Conservation (phyloP, 2,797 vertebrate genomes). For the Sebastes iracundus region DNA sequence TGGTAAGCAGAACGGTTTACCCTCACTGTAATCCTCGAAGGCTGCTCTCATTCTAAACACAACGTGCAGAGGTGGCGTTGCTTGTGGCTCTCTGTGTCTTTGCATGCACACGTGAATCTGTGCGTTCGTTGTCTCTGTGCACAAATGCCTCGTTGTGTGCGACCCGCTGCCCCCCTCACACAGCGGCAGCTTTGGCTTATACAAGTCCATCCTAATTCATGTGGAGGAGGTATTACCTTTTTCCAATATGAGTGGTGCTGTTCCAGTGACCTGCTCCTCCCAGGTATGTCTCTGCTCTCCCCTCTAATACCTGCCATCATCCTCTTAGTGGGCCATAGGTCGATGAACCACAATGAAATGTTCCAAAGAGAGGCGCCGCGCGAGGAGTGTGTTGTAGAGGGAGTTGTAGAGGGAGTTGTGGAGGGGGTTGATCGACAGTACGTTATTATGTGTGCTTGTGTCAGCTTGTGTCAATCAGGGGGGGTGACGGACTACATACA, state of each 20-base stretch:
- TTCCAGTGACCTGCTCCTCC: constrained; percentile 41
- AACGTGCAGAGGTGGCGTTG: neutral
- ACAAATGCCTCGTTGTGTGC: neutral
- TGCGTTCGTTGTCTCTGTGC: neutral
- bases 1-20: neutral
- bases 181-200: constrained; percentile 35
- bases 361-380: constrained; percentile 10
- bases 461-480: neutral
- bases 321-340: constrained; percentile 66
- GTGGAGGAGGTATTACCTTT: constrained; percentile 50
- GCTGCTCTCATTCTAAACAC: neutral
- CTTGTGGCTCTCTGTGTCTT: neutral
- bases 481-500: constrained; percentile 1
- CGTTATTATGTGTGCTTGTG: neutral
- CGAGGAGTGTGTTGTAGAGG: neutral
- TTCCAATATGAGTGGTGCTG: constrained; percentile 54
- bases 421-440: neutral
- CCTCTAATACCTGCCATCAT: constrained; percentile 62
- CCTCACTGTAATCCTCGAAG: neutral
- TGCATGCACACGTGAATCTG: neutral
- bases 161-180: constrained; percentile 13
- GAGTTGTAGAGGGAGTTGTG: neutral
- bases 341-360: constrained; percentile 58
- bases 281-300: constrained; percentile 42
- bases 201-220: constrained; percentile 53